A percentile compares a stretch with the other conserved stretches of the same genome.
phyloP scores from a whole-genome alignment of 1,140 invertebrate species.

The Lepidurus couesii region DNA sequence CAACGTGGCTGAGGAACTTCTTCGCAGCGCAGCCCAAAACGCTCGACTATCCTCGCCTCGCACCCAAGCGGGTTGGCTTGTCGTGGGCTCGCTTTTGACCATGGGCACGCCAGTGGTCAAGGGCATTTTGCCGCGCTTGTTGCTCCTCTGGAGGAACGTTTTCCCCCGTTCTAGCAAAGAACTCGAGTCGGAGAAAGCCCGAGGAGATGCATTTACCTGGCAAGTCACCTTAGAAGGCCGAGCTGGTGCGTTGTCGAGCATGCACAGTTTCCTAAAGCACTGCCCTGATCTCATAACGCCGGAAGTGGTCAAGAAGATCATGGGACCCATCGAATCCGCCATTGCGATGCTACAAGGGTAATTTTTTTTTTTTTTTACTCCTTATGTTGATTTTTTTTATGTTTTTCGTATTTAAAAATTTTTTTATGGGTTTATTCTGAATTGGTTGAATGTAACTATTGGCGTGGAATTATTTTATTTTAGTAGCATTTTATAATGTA shows the following conservation, averaged over 20 bases:
- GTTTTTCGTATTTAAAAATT: too few species aligned
- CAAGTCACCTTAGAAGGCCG: conserved; percentile 93
- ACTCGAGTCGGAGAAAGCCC: conserved; percentile 90
- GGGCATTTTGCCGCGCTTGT: conserved; percentile 81
- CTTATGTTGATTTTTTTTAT: not conserved
- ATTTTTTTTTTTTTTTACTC: conserved; percentile 39
- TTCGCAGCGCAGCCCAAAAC: conserved; percentile 95
- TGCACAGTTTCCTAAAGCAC: conserved; percentile 86
- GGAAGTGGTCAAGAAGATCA: conserved; percentile 76
- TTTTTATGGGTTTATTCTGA: too few species aligned
- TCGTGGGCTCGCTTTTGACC: conserved; percentile 95
- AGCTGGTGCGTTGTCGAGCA: conserved; percentile 88
- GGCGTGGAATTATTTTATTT: not conserved
- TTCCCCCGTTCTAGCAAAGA: conserved; percentile 94
- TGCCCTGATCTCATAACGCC: conserved; percentile 78
- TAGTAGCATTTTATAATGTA: not conserved
- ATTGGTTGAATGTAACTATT: too few species aligned
- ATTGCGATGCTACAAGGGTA: conserved; percentile 90
- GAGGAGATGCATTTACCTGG: conserved; percentile 98
- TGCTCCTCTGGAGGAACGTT: conserved; percentile 93
- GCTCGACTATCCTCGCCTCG: conserved; percentile 87
- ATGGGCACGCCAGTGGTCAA: conserved; percentile 83
- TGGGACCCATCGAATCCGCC: conserved; percentile 89
- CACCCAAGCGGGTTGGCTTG: conserved; percentile 93
- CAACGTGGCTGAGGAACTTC: conserved; percentile 91